Evolutionary conservation across 2,113 vertebrate genomes (phyloP), one percentile per base, ranked within the genome.

Genomic region (Tauraco erythrolophus): DNA sequence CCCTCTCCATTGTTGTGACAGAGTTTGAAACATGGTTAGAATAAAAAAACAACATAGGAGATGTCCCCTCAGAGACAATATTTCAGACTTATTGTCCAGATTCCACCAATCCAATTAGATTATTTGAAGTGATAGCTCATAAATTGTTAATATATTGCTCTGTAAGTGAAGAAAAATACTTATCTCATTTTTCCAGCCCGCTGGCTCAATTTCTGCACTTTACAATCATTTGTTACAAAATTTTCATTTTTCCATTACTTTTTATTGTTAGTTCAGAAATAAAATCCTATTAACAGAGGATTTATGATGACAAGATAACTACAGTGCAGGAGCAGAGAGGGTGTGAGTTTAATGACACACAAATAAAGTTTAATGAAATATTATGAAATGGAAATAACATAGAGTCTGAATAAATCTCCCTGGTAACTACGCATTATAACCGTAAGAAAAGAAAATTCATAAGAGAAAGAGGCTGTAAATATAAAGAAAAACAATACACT

Each of bases 361-460:
- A 96, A 97, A 97, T 98, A 97, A 79, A 98, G 79, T 92, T 97
- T 97, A 97, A 97, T 97, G 95, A 98, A 97, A 98, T 94, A 78
- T 94, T 98, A 95, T 97, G 60, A 96, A 98, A 97, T 96, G 65
- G 94, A 98, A 98, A 96, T 97, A 97, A 93, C 94, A 78, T 35
- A 94, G 45, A 92, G 28, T 88, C 68, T 92, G 95, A 96, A 92
- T 94, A 97, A 97, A 91, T 88, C 86, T 94, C 41, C 66, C 80
- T 76, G 23, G 76, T 85, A 97, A 96, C 87, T 53, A 80, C 84
- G 75, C 57, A 94, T 96, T 97, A 54, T 91, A 79, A 88, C 76
- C 87, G 41, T 31, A 95, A 84, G 53, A 66, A 82, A 62, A 97
- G 18, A 89, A 89, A 93, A 91, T 94, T 43, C 48, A 35, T 88